Conservation (phyloP, 2,888 invertebrate genomes). For the Sceliomorpha sp. region DNA sequence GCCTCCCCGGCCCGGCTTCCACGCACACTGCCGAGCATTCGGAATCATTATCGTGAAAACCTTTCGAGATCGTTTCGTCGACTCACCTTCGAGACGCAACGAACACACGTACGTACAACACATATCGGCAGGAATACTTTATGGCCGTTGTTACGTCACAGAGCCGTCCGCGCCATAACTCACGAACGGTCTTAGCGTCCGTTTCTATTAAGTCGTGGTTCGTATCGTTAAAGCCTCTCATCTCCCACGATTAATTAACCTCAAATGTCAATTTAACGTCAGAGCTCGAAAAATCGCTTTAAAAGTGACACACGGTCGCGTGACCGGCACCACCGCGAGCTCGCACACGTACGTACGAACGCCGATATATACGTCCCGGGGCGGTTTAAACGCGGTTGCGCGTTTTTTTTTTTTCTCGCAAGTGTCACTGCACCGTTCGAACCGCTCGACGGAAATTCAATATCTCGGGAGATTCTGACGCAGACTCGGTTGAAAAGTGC, state of each 20-base stretch:
- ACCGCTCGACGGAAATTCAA: too few relatives aligned
- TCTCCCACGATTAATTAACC: slow-evolving; percentile 47
- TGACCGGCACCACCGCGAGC: too few relatives aligned
- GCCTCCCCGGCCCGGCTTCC: too few relatives aligned
- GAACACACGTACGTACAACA: too few relatives aligned
- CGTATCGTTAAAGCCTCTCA: slow-evolving; percentile 48
- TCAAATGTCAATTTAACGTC: slow-evolving; percentile 53
- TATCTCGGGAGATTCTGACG: too few relatives aligned
- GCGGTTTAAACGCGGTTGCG: too few relatives aligned
- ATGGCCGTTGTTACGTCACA: slow-evolving; percentile 67
- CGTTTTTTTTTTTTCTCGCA: too few relatives aligned
- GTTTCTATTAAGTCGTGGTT: slow-evolving; percentile 62
- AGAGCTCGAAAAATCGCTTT: slow-evolving; percentile 8
- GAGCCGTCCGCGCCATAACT: slow-evolving; percentile 66
- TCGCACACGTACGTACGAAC: too few relatives aligned
- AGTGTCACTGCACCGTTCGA: too few relatives aligned
- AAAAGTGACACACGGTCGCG: too few relatives aligned
- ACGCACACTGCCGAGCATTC: slow-evolving; percentile 55
- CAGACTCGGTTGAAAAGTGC: too few relatives aligned
- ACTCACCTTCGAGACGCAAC: slow-evolving; percentile 57
- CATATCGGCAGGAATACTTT: slow-evolving; percentile 63
- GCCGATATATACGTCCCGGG: too few relatives aligned
- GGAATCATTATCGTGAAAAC: slow-evolving; percentile 58
- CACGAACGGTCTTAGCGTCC: slow-evolving; percentile 66
- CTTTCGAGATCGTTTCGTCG: slow-evolving; percentile 56